Evolutionary conservation across 2,797 vertebrate genomes (phyloP).

Genomic region (Sylvilagus floridanus): DNA sequence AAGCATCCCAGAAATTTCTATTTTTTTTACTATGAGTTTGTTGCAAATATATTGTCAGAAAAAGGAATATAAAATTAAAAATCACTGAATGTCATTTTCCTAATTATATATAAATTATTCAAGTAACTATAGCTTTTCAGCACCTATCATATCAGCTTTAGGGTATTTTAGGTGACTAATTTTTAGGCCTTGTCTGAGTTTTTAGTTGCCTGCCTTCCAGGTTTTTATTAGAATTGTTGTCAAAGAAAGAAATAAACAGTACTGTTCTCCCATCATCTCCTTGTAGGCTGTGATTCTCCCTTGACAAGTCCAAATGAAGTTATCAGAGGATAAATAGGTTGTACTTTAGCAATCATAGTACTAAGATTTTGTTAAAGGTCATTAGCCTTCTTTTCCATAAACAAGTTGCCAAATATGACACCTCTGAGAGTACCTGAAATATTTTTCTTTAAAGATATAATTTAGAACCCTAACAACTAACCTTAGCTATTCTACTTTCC

Average conservation of each 20-base stretch:
- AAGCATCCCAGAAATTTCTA: background rate
- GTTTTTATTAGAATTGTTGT: background rate
- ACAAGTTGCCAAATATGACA: background rate
- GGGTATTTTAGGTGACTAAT: background rate
- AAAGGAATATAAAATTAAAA: background rate
- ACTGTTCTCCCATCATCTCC: background rate
- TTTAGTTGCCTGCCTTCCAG: background rate
- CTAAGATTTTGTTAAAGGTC: slow-evolving; percentile 36
- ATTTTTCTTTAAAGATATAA: slow-evolving; percentile 54
- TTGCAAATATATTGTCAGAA: slow-evolving; percentile 23
- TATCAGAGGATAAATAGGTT: background rate
- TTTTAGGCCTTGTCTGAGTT: background rate
- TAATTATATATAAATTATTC: background rate
- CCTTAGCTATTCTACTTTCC: background rate
- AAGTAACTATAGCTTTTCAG: background rate
- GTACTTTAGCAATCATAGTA: background rate
- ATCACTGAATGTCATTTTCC: background rate
- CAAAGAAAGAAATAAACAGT: slow-evolving; percentile 20
- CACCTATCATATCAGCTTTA: background rate
- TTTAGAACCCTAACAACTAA: background rate
- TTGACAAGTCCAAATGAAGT: background rate
- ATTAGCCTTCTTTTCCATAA: background rate
- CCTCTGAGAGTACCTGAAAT: background rate
- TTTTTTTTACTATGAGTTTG: background rate
- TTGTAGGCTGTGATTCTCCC: background rate